Base-by-base conservation (phyloP, 2,888 invertebrate genomes). In the Nineta flava region DNA sequence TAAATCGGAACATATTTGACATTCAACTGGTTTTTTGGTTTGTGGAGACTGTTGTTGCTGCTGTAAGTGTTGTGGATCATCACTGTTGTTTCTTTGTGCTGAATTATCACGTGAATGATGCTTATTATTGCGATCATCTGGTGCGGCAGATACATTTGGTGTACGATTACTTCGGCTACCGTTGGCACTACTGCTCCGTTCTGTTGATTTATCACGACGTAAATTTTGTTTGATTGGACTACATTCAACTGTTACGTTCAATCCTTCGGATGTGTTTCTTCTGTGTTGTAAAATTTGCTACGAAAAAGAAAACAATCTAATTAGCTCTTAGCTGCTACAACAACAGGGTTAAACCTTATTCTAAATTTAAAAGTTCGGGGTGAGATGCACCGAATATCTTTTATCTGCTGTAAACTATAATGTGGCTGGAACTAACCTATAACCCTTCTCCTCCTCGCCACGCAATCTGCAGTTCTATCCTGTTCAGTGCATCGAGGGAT, bases 1-100 rank as follows among this genome's bases (percentile, higher is more conserved):
- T 44, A 75, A 64, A 60, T 85, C 85, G 40, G 79, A 78, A 62
- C 87, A 87, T 4, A 87, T 77, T 47, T 78, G 68, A 63, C 86
- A 85, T 60, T 81, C 80, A 21, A 69, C 70, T 9, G 71, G 70
- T 54, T 69, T 69, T 49, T 58, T 63, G 13, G 55, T 53, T 7
- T n/a, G 15, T 9, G 42, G 21, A 26, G 4, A 7, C 7, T 26
- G 26, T 19, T 2, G 5, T 19, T 19, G 19, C 5, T 19, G 19
- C 9, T 13, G 48, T 13, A 13, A 13, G 3, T 47, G 19, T 12
- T 13, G 48, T 13, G 21, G 15, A 6, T 47, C 47, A 5, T 32
- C 46, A 26, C 17, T 17, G 9, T 19, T n/a, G 12, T 16, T 42
- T 9, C 44, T 4, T 17, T 44, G 15, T 17, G 17, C 17, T 21